Evolutionary conservation across 2,113 vertebrate species (phyloP), one percentile per base, ranked within the genome.

Genomic region (Polypterus bichir): DNA sequence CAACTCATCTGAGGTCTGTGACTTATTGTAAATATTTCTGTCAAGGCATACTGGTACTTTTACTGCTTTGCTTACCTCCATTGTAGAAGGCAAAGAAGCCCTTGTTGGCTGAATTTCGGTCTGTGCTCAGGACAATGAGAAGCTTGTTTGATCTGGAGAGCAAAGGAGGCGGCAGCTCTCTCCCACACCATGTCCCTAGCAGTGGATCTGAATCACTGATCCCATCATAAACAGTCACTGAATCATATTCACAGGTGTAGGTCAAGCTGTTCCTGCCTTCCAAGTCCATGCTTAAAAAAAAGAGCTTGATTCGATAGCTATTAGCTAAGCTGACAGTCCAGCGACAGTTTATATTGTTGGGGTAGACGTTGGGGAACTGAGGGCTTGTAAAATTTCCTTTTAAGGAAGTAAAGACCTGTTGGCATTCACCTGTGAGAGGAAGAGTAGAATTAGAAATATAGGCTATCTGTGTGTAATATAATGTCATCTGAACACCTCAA

Each of bases 281-380:
- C 67, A 98, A 71, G 47, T 94, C 93, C 83, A 97, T 75, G 64
- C 90, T 69, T 4, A 86, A 83, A 76, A 97, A 91, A 69, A 85
- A 91, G 51, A 97, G 72, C 66, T 90, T 96, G 76, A 97, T 54
- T 9, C 86, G 82, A 73, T 94, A 97, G 10, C 89, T 88, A 0
- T 44, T 68, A 0, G 84, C 81, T 4, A 92, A 73, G 45, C 70
- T 79, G 68, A 95, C 77, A 66, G 79, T 88, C 92, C 92, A 95
- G 69, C 94, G 96, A 76, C 96, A 98, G 60, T 88, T 91, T 73
- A 98, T 89, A 73, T 97, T 94, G 81, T 98, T 98, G 66, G 96
- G 96, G 76, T 97, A 97, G 81, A 89, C 87, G 70, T 55, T 74
- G 59, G 96, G 94, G 67, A 92, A 97, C 48, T 81, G 83, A 0